These are phyloP conservation scores for Zaprionus obscuricornis DNA, from an alignment of 2,888 invertebrate genomes.

Conservation along the genomic window DNA sequence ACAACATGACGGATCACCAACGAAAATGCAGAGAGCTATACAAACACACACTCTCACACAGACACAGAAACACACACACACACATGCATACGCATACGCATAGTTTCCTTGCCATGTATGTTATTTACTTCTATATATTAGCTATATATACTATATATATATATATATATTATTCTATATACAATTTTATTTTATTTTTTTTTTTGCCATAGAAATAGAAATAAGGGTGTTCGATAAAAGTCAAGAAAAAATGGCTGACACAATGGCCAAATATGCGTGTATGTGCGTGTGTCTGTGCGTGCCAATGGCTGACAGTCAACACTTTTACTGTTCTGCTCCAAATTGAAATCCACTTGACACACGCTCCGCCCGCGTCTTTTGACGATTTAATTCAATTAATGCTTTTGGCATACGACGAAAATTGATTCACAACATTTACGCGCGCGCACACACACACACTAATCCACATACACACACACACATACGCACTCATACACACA, in stretches of 20 bases:
- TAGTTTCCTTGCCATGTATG: constrained; percentile 72
- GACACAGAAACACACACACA: constrained; percentile 29
- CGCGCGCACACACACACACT: constrained; percentile 2
- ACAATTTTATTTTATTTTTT: constrained; percentile 12
- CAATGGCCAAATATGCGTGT: constrained; percentile 50
- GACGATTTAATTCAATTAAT: constrained; percentile 76
- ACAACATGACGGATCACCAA: constrained; percentile 84
- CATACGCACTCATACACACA: constrained; percentile 1
- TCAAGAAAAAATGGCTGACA: constrained; percentile 72
- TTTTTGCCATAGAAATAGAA: constrained; percentile 48
- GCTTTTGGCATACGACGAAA: constrained; percentile 58
- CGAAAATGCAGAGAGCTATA: constrained; percentile 75
- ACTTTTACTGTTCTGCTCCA: constrained; percentile 66
- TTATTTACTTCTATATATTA: constrained; percentile 31
- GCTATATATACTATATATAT: constrained; percentile 18
- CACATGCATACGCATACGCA: constrained; percentile 40
- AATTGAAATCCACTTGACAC: constrained; percentile 73
- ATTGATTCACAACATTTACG: constrained; percentile 51
- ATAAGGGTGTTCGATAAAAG: constrained; percentile 71
- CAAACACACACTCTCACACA: constrained; percentile 39
- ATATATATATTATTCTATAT: constrained; percentile 22
- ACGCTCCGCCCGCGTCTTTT: constrained; percentile 36
- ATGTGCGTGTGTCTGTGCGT: constrained; percentile 34
- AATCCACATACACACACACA: neutral
- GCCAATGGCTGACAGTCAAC: constrained; percentile 75